A percentile compares a stretch with the other conserved stretches of the same genome.
phyloP scores from a whole-genome alignment of 30 jellyfish, hydroid and myxozoan species.

The Sanderia malayensis region DNA sequence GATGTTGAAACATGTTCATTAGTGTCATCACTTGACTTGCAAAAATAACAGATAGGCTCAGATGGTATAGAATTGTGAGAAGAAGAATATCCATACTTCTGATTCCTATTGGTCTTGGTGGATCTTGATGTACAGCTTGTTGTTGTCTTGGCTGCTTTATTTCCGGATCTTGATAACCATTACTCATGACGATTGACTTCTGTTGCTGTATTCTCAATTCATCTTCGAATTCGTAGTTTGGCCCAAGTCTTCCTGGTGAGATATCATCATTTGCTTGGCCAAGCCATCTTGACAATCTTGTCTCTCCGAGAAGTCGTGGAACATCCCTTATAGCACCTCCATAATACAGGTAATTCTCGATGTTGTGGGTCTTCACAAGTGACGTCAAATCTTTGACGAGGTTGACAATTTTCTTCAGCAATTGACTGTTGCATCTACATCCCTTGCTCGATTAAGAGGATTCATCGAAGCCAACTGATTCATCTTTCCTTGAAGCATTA shows the following conservation, averaged over 20 bases:
- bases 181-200: no score
- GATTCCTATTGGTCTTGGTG: no score
- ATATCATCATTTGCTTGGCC: background rate
- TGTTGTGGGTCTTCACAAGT: constrained; percentile 12
- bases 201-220: no score
- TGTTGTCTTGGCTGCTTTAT: no score
- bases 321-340: background rate
- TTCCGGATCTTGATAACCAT: no score
- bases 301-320: constrained; percentile 6
- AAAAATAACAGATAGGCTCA: constrained; percentile 3
- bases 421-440: background rate
- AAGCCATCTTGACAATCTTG: constrained; percentile 14
- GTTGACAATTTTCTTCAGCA: constrained; percentile 10
- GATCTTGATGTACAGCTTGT: no score
- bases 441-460: background rate
- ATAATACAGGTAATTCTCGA: constrained; percentile 7
- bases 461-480: background rate
- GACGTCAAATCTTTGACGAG: constrained; percentile 8
- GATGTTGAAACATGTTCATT: constrained; percentile 14
- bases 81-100: no score
- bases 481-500: background rate
- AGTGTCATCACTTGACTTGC: constrained; percentile 1
- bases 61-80: background rate
- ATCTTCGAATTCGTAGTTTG: background rate
- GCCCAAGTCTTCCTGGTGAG: no score